Evolutionary conservation across 1,140 invertebrate genomes (phyloP).

Genomic region (Ceratosolen fusciceps): DNA sequence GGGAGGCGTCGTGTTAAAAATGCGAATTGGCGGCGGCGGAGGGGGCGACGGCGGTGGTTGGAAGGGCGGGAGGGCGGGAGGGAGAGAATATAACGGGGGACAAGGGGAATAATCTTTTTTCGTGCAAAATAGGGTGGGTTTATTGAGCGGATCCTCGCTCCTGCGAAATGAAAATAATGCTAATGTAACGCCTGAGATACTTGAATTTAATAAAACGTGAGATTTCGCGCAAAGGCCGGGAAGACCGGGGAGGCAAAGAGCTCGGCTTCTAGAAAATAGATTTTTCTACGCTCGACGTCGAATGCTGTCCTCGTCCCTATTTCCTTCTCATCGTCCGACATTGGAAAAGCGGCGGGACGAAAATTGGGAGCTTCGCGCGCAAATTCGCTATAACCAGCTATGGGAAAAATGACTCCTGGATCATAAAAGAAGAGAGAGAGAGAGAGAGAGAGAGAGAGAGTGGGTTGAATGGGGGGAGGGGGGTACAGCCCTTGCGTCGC

Average conservation of each 20-base stretch:
- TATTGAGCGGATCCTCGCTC: conserved; percentile 19
- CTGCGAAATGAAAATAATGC: conserved; percentile 50
- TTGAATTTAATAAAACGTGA: conserved; percentile 49
- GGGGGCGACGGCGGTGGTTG: too few species aligned
- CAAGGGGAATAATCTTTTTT: conserved; percentile 20
- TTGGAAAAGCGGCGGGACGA: conserved; percentile 37
- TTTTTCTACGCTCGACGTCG: conserved; percentile 40
- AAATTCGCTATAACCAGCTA: not conserved
- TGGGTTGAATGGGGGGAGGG: too few species aligned
- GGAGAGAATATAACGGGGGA: not conserved
- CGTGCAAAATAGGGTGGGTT: conserved; percentile 16
- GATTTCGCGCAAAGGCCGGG: conserved; percentile 18
- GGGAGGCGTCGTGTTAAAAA: too few species aligned
- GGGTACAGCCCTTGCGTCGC: conserved; percentile 10
- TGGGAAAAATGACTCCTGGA: conserved; percentile 12
- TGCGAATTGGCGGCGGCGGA: too few species aligned
- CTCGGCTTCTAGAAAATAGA: conserved; percentile 47
- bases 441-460: conserved; percentile 26
- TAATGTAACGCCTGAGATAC: conserved; percentile 47
- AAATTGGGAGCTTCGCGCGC: conserved; percentile 53
- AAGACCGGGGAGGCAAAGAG: not conserved
- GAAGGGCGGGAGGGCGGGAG: not conserved
- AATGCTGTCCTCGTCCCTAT: conserved; percentile 35
- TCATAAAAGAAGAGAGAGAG: not conserved
- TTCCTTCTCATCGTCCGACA: not conserved